Percentiles rank a stretch among this genome's conserved stretches.
phyloP scores from a whole-genome alignment of 2,888 invertebrate genomes.

The Shargacucullia verbasci region DNA sequence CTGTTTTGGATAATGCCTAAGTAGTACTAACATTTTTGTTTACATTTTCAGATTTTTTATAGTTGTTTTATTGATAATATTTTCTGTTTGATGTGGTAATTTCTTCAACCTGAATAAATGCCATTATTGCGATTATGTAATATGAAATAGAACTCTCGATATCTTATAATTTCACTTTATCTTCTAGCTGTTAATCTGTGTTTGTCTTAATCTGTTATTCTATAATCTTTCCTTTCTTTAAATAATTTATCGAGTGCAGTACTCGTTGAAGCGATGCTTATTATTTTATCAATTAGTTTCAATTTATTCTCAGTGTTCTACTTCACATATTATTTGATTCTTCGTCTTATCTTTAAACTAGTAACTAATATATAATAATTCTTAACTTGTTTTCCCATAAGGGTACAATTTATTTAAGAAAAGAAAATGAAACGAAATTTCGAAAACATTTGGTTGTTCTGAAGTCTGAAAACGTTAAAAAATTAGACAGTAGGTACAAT shows the following conservation, averaged over 20 bases:
- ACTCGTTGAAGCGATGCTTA: slow-evolving; percentile 17
- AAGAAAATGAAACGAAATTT: too few species aligned
- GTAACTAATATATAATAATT: too few species aligned
- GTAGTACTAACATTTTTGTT: background rate
- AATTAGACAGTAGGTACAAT: too few species aligned
- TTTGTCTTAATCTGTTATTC: slow-evolving; percentile 29
- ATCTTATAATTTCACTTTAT: too few species aligned
- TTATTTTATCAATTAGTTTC: slow-evolving; percentile 32
- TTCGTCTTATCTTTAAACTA: background rate
- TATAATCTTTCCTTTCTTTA: slow-evolving; percentile 37
- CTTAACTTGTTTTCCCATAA: too few species aligned
- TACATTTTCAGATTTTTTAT: background rate
- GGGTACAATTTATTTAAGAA: too few species aligned
- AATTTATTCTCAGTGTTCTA: slow-evolving; percentile 5
- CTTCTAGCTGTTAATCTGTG: slow-evolving; percentile 28
- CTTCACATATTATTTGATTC: slow-evolving; percentile 2
- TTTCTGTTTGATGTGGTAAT: too few species aligned
- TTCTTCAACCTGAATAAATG: background rate
- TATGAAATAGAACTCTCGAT: too few species aligned
- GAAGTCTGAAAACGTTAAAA: too few species aligned
- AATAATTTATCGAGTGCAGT: slow-evolving; percentile 32
- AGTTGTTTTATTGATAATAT: background rate
- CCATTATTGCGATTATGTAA: background rate
- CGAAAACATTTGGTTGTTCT: too few species aligned
- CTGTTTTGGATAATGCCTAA: background rate